These are phyloP conservation scores for Habrosyne pyritoides DNA, from an alignment of 2,888 invertebrate species.

Conservation along the genomic window DNA sequence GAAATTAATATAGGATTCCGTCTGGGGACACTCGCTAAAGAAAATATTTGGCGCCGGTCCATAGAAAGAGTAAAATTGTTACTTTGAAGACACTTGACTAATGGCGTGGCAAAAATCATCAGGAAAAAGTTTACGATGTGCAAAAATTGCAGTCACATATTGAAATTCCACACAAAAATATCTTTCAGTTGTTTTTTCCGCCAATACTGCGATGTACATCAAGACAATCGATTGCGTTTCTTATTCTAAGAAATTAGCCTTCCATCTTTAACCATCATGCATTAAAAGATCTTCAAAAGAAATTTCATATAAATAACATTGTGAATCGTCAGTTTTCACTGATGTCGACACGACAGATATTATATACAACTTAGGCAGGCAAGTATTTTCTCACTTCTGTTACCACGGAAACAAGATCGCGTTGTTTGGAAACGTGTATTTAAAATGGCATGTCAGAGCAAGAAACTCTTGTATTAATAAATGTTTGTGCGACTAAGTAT, in stretches of 20 bases:
- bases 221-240: not conserved
- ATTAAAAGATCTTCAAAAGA: not conserved
- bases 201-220: not conserved
- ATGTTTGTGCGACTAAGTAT: not conserved
- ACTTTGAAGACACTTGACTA: conserved; percentile 31
- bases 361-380: not conserved
- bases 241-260: not conserved
- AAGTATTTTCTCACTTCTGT: not conserved
- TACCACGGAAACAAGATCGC: not conserved
- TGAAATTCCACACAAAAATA: not conserved
- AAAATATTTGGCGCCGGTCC: conserved; percentile 49
- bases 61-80: conserved; percentile 35
- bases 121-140: not conserved
- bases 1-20: conserved; percentile 23
- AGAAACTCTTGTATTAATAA: not conserved
- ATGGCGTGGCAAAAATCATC: not conserved
- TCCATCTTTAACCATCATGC: not conserved
- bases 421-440: not conserved
- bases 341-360: not conserved
- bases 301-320: not conserved
- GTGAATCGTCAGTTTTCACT: not conserved
- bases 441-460: not conserved
- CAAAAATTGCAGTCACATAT: not conserved
- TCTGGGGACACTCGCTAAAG: conserved; percentile 20
- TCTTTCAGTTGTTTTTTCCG: too few species aligned